Evolutionary conservation across 2,888 invertebrate species (phyloP), one percentile per base, ranked within the genome.

Genomic region (Anaspis maculata): DNA sequence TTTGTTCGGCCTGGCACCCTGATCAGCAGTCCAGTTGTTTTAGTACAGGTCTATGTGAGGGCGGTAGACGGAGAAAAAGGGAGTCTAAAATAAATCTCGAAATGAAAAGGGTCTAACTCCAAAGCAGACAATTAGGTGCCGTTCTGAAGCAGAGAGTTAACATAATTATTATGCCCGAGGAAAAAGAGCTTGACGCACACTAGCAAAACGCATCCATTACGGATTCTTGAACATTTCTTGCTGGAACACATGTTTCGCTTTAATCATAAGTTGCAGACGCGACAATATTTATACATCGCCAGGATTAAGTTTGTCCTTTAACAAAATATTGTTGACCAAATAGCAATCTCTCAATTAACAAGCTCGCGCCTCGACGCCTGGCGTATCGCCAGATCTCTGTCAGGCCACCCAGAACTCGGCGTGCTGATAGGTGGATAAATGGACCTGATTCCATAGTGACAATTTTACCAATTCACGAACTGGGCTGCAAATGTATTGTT

Each of bases 321-420:
- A 49, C 50, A 51, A 54, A 58, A 59, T 56, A 56, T 56, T 50
- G 56, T 52, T 52, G 50, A 54, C 58, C 57, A 52, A 59, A 60
- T 53, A 51, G 52, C 59, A 51, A 61, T 60, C 57, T 59, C 60
- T 62, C 60, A 62, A 62, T 61, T 60, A 60, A 56, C 57, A 46
- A 42, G 39, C 46, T 49, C 49, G 47, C 46, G 48, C 53, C 44
- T 51, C 52, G 50, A 45, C 46, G 48, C 44, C 40, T 57, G 58
- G 56, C 55, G 34, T 42, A 24, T 32, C 28, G 44, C 51, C 52
- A 40, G 49, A 36, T 33, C 30, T 30, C 39, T 46, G 50, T 41
- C 48, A 45, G 56, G 51, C 57, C 58, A 57, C 58, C 55, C 56
- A 54, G 44, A 37, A 34, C 47, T 43, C 48, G 41, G 56, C 47